Conservation (phyloP, 2,888 invertebrate species). For the Lycophotia porphyrea region DNA sequence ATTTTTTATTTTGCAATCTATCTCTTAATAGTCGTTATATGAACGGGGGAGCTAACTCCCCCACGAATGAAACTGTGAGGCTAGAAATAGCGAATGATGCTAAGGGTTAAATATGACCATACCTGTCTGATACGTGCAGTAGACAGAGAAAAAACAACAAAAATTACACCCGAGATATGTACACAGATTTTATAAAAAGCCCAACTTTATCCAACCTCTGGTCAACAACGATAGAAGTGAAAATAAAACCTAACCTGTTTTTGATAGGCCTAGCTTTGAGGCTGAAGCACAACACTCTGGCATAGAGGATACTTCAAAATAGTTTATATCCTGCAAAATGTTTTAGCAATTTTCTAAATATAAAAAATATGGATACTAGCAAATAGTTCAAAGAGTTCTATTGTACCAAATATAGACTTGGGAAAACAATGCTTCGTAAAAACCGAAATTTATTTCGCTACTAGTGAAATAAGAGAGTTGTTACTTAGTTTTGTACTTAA, state of each 20-base stretch:
- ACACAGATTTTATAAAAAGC: constrained; percentile 25
- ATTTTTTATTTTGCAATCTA: too few relatives aligned
- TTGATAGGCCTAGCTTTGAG: constrained; percentile 20
- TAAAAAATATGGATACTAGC: not conserved
- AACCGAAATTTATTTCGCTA: not conserved
- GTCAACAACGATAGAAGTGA: not conserved
- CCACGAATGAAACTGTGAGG: too few relatives aligned
- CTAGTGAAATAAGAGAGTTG: not conserved
- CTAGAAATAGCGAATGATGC: too few relatives aligned
- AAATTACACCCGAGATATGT: not conserved
- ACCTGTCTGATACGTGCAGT: not conserved
- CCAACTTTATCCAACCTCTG: not conserved
- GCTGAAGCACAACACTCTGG: not conserved
- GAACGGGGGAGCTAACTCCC: too few relatives aligned
- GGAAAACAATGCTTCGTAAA: constrained; percentile 19
- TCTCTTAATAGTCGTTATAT: too few relatives aligned
- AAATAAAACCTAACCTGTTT: constrained; percentile 2
- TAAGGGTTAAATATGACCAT: too few relatives aligned
- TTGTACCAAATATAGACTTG: not conserved
- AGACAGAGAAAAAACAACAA: not conserved
- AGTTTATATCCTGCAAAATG: constrained; percentile 11
- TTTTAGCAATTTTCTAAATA: constrained; percentile 9
- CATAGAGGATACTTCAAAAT: constrained; percentile 25
- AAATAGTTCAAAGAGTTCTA: not conserved
- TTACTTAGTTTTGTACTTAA: not conserved